These are phyloP conservation scores for Andrena flavipes DNA, from an alignment of 2,888 invertebrate genomes.

Conservation along the genomic window DNA sequence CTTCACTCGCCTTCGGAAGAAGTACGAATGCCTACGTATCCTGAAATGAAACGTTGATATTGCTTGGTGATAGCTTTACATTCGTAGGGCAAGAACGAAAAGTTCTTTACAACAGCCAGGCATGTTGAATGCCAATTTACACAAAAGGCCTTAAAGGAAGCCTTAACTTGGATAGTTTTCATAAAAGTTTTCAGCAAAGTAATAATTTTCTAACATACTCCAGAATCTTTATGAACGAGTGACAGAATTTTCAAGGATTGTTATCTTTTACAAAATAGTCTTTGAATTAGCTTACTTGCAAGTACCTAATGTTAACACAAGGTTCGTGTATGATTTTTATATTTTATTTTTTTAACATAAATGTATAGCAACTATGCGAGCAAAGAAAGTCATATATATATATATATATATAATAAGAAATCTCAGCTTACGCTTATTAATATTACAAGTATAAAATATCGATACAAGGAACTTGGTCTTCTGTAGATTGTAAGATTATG, in stretches of 20 bases:
- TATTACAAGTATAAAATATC: constrained; percentile 13
- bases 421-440: constrained; percentile 70
- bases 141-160: constrained; percentile 20
- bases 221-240: neutral
- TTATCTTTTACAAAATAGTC: constrained; percentile 25
- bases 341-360: constrained; percentile 13
- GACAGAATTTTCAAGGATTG: neutral
- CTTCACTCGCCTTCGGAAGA: constrained; percentile 87
- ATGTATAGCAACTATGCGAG: constrained; percentile 21
- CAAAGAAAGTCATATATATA: constrained; percentile 23
- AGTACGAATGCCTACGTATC: constrained; percentile 72
- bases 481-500: too few species aligned
- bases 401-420: constrained; percentile 29
- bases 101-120: neutral
- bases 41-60: constrained; percentile 74
- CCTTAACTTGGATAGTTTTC: constrained; percentile 4
- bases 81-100: neutral
- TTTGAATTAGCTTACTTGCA: neutral
- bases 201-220: neutral
- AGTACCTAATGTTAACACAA: neutral
- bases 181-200: neutral
- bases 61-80: constrained; percentile 13
- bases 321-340: neutral
- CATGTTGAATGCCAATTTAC: constrained; percentile 3
- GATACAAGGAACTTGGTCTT: too few species aligned